Conservation (phyloP, 2,113 vertebrate genomes). For the Damaliscus lunatus region DNA sequence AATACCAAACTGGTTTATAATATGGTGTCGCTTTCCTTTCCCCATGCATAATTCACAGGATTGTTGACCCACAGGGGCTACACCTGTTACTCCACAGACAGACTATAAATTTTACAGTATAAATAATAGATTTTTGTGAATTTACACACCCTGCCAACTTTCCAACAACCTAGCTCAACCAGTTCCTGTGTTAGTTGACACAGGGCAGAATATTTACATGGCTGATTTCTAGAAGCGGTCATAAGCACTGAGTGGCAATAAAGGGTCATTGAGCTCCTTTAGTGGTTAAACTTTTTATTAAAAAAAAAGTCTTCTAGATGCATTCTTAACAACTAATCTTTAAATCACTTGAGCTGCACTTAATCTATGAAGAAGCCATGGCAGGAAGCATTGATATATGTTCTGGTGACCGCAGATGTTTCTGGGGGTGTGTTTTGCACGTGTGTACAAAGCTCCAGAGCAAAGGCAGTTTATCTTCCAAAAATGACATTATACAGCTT, state of each 20-base stretch:
- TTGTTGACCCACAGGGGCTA: conserved; percentile 71
- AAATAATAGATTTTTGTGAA: conserved; percentile 76
- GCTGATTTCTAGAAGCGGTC: background rate
- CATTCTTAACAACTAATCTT: conserved; percentile 10
- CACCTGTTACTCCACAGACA: conserved; percentile 71
- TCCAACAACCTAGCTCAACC: conserved; percentile 57
- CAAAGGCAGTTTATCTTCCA: conserved; percentile 2
- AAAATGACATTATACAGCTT: conserved; percentile 21
- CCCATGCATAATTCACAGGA: conserved; percentile 77
- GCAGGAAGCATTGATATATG: background rate
- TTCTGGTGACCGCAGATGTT: background rate
- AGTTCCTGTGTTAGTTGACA: conserved; percentile 53
- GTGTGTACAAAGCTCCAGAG: background rate
- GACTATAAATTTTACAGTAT: conserved; percentile 77
- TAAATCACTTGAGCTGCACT: background rate
- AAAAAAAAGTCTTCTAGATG: background rate
- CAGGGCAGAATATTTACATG: conserved; percentile 59
- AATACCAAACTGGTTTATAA: conserved; percentile 56
- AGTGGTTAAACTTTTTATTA: background rate
- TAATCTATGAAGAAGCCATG: background rate
- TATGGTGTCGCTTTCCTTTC: conserved; percentile 62
- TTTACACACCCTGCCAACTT: conserved; percentile 59
- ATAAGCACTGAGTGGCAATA: background rate
- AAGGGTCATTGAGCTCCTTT: background rate
- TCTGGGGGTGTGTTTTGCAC: background rate